Conservation (phyloP, 2,797 vertebrate species). For the Coccyzus lansbergi region DNA sequence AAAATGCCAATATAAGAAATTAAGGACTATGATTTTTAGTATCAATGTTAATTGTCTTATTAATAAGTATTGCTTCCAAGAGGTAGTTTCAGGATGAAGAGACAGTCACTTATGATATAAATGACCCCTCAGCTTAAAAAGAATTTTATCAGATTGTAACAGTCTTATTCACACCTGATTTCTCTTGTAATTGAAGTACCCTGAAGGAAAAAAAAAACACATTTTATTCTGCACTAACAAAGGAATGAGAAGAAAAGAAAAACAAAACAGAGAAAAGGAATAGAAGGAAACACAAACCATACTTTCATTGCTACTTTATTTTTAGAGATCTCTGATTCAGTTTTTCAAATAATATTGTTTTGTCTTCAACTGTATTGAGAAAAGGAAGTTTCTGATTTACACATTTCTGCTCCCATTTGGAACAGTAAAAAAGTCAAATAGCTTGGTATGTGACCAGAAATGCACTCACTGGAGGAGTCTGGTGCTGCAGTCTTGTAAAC, state of each 20-base stretch:
- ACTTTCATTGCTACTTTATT: background rate
- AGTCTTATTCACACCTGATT: slow-evolving; percentile 53
- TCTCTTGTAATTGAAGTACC: slow-evolving; percentile 54
- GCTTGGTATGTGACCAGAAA: background rate
- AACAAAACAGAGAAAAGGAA: background rate
- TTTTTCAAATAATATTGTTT: background rate
- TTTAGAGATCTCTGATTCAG: background rate
- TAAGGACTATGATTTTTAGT: background rate
- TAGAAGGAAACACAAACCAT: background rate
- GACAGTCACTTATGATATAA: slow-evolving; percentile 60
- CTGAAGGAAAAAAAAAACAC: slow-evolving; percentile 44
- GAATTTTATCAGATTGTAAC: slow-evolving; percentile 59
- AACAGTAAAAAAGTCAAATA: background rate
- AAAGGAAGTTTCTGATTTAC: background rate
- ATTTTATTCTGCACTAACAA: slow-evolving; percentile 56
- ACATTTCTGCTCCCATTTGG: background rate
- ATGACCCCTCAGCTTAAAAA: slow-evolving; percentile 53
- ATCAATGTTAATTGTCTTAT: background rate
- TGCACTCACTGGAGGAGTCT: fast-evolving
- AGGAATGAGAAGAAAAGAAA: background rate
- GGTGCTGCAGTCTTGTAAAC: background rate
- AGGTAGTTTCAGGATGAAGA: background rate
- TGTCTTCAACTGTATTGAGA: background rate
- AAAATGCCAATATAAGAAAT: background rate
- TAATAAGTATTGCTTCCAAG: background rate